Conservation (phyloP, 2,888 invertebrate genomes). For the Polietes domitor region DNA sequence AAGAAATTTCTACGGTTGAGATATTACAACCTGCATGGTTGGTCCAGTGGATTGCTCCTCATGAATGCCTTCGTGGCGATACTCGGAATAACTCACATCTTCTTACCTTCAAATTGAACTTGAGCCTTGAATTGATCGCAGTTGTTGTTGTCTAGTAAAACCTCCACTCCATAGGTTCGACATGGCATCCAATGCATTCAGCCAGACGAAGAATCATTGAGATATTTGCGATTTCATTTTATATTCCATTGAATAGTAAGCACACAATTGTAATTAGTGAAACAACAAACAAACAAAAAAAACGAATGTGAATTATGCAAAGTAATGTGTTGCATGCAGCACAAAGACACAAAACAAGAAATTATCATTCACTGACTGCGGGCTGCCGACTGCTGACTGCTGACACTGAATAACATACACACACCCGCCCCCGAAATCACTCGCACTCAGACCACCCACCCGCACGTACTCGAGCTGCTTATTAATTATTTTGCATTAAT, state of each 20-base stretch:
- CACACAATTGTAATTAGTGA: conserved; percentile 61
- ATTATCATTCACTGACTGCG: conserved; percentile 21
- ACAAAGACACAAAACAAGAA: conserved; percentile 62
- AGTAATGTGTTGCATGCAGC: conserved; percentile 68
- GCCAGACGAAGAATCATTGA: conserved; percentile 57
- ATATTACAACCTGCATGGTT: not conserved
- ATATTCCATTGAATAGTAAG: conserved; percentile 64
- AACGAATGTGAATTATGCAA: conserved; percentile 67
- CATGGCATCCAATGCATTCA: conserved; percentile 39
- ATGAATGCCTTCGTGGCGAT: not conserved
- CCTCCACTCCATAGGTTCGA: conserved; percentile 59
- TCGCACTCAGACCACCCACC: not conserved
- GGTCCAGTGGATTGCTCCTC: no score
- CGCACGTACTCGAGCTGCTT: not conserved
- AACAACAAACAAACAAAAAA: conserved; percentile 35
- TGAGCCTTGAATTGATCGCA: conserved; percentile 55
- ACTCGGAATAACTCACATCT: not conserved
- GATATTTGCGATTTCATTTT: conserved; percentile 51
- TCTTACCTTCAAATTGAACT: conserved; percentile 64
- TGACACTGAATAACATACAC: not conserved
- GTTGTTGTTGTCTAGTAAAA: conserved; percentile 21
- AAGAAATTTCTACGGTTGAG: not conserved
- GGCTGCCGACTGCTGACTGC: not conserved
- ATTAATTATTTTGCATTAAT: conserved; percentile 32
- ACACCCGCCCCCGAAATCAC: conserved; percentile 12